Percentiles rank a stretch among this genome's conserved stretches.
Conservation (phyloP, 2,113 vertebrate species). For the Pongo abelii region DNA sequence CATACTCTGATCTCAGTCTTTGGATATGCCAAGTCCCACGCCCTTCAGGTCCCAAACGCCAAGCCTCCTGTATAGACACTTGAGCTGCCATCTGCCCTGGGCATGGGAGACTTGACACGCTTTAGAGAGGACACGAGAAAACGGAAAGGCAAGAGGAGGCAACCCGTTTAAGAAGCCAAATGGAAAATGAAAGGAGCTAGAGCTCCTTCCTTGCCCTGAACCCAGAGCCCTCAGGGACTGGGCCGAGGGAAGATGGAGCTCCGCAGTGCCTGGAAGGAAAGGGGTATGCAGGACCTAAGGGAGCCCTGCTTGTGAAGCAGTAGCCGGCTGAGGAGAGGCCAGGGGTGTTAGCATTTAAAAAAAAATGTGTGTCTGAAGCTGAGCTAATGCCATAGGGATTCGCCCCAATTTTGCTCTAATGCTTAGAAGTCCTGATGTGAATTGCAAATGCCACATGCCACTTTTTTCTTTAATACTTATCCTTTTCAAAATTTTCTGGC, state of each 20-base stretch:
- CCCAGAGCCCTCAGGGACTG: background rate
- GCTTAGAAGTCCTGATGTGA: background rate
- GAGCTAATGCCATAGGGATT: background rate
- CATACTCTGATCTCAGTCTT: background rate
- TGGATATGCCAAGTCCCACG: background rate
- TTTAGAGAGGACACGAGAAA: background rate
- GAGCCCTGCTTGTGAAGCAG: background rate
- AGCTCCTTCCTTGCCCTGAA: background rate
- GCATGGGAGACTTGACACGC: background rate
- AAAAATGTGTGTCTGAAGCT: background rate
- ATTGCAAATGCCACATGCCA: background rate
- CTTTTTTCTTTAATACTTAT: background rate
- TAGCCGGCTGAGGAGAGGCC: background rate
- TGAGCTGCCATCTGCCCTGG: background rate
- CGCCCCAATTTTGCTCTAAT: background rate
- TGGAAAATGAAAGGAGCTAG: background rate
- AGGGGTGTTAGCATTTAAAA: background rate
- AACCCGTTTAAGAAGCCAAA: background rate
- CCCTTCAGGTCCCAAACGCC: background rate
- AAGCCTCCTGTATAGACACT: background rate
- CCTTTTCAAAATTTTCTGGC: background rate
- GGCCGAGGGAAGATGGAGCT: background rate
- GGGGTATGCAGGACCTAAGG: rapidly evolving
- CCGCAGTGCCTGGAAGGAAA: background rate
- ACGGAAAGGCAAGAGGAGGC: background rate